A percentile compares a stretch with the other conserved stretches of the same genome.
Evolutionary conservation across 2,888 invertebrate genomes (phyloP).

Genomic region (Drosophila neonasuta): DNA sequence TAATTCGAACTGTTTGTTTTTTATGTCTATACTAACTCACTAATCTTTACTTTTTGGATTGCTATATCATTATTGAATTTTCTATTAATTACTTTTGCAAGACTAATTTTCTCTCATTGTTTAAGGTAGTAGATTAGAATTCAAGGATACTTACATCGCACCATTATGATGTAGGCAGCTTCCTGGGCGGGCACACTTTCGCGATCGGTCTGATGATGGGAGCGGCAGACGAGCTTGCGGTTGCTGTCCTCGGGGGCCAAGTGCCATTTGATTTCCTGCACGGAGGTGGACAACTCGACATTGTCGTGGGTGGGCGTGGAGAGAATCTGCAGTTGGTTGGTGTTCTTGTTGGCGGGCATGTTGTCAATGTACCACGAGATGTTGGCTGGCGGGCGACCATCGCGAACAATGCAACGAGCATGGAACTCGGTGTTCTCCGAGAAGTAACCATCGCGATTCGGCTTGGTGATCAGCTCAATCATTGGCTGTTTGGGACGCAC

Average conservation of each 20-base stretch:
- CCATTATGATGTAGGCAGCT: conserved; percentile 82
- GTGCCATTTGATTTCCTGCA: conserved; percentile 86
- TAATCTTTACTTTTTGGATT: too few relatives aligned
- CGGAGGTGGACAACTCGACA: conserved; percentile 85
- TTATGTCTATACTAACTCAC: too few relatives aligned
- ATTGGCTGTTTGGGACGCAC: conserved; percentile 80
- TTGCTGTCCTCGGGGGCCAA: conserved; percentile 87
- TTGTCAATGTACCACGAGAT: conserved; percentile 89
- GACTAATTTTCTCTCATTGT: not conserved
- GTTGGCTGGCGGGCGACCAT: conserved; percentile 89
- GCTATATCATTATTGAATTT: too few relatives aligned
- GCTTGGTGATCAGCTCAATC: conserved; percentile 71
- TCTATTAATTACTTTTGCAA: too few relatives aligned
- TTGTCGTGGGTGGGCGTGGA: conserved; percentile 82
- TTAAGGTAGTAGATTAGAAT: too few relatives aligned
- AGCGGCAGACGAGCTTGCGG: conserved; percentile 86
- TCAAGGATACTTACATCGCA: conserved; percentile 84
- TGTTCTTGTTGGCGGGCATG: conserved; percentile 84
- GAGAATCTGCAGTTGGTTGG: conserved; percentile 83
- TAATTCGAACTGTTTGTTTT: too few relatives aligned
- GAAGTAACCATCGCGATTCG: conserved; percentile 78
- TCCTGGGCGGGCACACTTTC: conserved; percentile 79
- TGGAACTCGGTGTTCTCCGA: conserved; percentile 85
- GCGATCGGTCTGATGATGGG: conserved; percentile 84
- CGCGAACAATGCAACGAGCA: conserved; percentile 87